Base-by-base conservation (phyloP, 2,888 invertebrate species). In the Rapana venosa region DNA sequence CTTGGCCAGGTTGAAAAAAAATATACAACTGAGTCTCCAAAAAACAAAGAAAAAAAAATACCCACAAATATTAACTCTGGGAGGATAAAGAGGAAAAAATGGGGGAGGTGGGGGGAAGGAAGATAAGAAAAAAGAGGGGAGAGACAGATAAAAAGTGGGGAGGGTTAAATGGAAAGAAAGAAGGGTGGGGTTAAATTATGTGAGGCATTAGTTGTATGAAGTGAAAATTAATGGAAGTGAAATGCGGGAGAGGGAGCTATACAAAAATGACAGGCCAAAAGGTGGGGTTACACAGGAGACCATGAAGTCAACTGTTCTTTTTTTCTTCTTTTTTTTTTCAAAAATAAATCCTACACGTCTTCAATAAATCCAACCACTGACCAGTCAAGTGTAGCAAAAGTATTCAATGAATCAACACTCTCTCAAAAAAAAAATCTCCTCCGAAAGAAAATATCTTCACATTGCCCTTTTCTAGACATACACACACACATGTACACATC, bases 391-490 rank as follows among this genome's bases (percentile, higher is more conserved):
- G 47, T 26, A 36, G 26, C 32, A 1, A 83, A 47, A 36, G 30
- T 6, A 83, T 13, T 47, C 81, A 47, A 47, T 20, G 11, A 0
- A 5, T 30, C 81, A 83, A 47, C 47, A 47, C 22, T 22, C 47
- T 22, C 81, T 47, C 81, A 36, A 47, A 47, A 47, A 47, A 47
- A 83, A 83, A 79, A 47, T 47, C 47, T 47, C 47, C 47, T 47
- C 47, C 47, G 8, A 47, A 47, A 47, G 8, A 47, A 47, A 47
- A 13, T 4, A 13, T 4, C 35, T 79, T 79, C 32, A 35, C 26
- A n/a, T 36, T 83, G 22, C 30, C 22, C 47, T 8, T 47, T 47
- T 89, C 36, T 70, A 47, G 83, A 47, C 79, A 79, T 89, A 85
- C 35, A 58, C 83, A 84, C 26, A 84, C 35, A 79, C 26, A 36